A percentile compares a stretch with the other conserved stretches of the same genome.
Conservation (phyloP, 2,113 vertebrate genomes). For the Bujurquina vittata region DNA sequence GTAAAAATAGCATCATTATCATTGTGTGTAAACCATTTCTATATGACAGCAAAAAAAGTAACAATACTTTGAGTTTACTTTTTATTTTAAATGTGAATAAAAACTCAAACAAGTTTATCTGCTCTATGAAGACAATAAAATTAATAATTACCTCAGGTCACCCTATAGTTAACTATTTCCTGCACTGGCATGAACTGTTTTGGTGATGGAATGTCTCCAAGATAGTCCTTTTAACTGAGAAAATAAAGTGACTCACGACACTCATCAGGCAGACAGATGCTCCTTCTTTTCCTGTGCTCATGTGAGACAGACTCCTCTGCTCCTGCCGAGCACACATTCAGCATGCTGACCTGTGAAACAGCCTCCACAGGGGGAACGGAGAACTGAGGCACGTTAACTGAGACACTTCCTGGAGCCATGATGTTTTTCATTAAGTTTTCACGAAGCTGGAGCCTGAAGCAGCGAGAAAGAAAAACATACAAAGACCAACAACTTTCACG, state of each 20-base stretch:
- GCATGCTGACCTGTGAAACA: constrained; percentile 48
- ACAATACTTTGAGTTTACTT: too few relatives aligned
- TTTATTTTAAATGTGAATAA: background rate
- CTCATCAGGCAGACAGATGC: constrained; percentile 54
- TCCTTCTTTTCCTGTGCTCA: constrained; percentile 26
- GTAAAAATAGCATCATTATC: background rate
- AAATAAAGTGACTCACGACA: constrained; percentile 57
- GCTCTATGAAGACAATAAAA: background rate
- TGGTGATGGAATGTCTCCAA: background rate
- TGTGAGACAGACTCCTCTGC: background rate
- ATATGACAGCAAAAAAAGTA: too few relatives aligned
- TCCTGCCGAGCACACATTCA: constrained; percentile 5
- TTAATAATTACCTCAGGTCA: background rate
- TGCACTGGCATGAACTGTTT: background rate
- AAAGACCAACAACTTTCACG: background rate
- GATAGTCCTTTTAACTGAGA: background rate
- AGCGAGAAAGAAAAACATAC: background rate
- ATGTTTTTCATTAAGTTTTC: background rate
- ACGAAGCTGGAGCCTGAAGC: background rate
- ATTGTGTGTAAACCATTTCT: background rate
- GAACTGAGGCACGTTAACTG: constrained; percentile 63
- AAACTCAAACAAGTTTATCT: background rate
- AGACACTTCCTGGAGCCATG: constrained; percentile 6
- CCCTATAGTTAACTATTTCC: background rate
- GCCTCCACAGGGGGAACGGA: constrained; percentile 29